A percentile compares a stretch with the other conserved stretches of the same genome.
phyloP scores from a whole-genome alignment of 2,113 vertebrate genomes.

The Uropsilus gracilis region DNA sequence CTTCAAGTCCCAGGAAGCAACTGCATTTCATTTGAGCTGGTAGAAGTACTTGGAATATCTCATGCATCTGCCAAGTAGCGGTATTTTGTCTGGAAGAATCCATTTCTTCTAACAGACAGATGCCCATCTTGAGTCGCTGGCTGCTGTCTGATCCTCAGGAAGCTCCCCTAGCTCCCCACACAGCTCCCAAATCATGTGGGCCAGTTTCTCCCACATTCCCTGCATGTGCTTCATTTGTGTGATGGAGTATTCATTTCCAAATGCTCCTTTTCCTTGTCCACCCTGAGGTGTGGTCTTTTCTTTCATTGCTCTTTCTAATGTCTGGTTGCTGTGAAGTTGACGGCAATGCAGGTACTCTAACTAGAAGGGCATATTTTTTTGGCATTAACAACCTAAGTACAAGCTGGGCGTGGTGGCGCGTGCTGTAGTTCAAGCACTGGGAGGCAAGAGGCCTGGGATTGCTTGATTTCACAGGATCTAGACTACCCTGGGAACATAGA shows the following conservation, averaged over 20 bases:
- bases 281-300: no score
- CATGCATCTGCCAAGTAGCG: no score
- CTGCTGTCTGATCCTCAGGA: conserved; percentile 92
- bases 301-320: conserved; percentile 52
- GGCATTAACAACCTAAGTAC: conserved; percentile 84
- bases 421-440: no score
- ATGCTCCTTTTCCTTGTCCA: no score
- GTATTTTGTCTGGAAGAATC: no score
- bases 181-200: conserved; percentile 95
- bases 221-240: conserved; percentile 98
- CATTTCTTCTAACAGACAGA: conserved; percentile 83
- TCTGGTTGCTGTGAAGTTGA: conserved; percentile 90
- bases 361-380: conserved; percentile 87
- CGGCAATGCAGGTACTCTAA: conserved; percentile 87
- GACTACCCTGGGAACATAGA: no score
- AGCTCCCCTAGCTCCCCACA: conserved; percentile 95
- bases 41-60: no score
- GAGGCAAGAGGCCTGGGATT: no score
- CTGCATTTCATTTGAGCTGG: no score
- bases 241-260: conserved; percentile 96
- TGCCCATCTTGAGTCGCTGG: conserved; percentile 96
- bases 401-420: no score
- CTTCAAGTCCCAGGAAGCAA: no score
- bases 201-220: conserved; percentile 98
- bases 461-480: no score